Evolutionary conservation across 2,888 invertebrate species (phyloP), one percentile per base, ranked within the genome.

Genomic region (Norana najaformis): DNA sequence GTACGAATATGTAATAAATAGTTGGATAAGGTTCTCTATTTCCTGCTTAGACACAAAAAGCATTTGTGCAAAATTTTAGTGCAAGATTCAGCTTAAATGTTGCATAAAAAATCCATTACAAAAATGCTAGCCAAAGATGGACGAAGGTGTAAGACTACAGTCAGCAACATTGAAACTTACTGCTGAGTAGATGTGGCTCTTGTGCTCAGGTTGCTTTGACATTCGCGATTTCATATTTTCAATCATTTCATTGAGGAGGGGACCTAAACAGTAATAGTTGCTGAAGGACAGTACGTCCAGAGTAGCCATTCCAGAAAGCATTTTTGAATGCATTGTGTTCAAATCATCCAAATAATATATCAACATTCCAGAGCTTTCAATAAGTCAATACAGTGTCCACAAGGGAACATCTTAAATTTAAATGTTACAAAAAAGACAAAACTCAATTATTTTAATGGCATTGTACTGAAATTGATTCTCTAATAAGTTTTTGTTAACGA

Each of bases 231-330:
- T 3, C 85, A 85, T 85, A 35, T 85, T 85, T 36, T 85, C 37
- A 36, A 85, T 85, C 85, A 85, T 85, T 85, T 85, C 85, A n/a
- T 37, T 37, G 85, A 85, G 85, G 16, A 85, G 14, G 34, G 85
- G 85, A 35, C 85, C 85, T 85, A 36, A 85, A 85, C 35, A 85
- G 36, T 35, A 20, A 53, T 30, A 69, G 3, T n/a, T 0, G n/a
- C 30, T n/a, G 69, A 69, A 30, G n/a, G n/a, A n/a, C 4, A n/a
- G 30, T n/a, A n/a, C 69, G n/a, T 39, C 47, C n/a, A n/a, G 53
- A 14, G n/a, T n/a, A 69, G n/a, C 69, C 69, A 69, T 16, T n/a
- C 1, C 13, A 69, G 30, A 69, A 8, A 69, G 23, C 53, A 53
- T 53, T 53, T 30, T n/a, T 69, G 30, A 4, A 69, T 69, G 30